Evolutionary conservation across 2,888 invertebrate genomes (phyloP), one percentile per base, ranked within the genome.

Genomic region (Protonemura montana): DNA sequence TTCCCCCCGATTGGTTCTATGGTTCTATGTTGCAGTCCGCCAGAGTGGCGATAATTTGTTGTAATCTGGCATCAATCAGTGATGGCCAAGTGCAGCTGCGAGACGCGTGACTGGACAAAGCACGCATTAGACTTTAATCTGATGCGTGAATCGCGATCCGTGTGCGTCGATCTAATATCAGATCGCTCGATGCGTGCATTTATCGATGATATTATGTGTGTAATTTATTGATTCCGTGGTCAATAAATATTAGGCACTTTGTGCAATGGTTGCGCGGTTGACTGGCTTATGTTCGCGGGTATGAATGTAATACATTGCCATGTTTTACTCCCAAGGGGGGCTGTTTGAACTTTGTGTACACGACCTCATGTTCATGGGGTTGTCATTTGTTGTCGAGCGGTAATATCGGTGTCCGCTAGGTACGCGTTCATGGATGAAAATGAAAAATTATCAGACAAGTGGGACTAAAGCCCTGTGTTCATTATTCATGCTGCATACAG

Each of bases 41-140:
- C 35, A 10, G 59, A 59, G 41, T 41, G 6, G 41, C 59, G 21
- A 59, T 59, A 59, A 59, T 59, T 59, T 59, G 59, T 21, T 59
- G 59, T 59, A 59, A 59, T 59, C 59, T 59, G 59, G 59, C 59
- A 59, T 59, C 59, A 59, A 59, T 59, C 59, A 59, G 59, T 59
- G 59, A 59, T 59, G 59, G 59, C 59, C 59, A 59, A 16, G 59
- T 59, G 59, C 59, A 21, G 59, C 5, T 21, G 59, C 13, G 13
- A 13, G 21, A 21, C 21, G 59, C 59, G 59, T 59, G 59, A 59
- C 3, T 2, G 13, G 2, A 59, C 59, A 59, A 59, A 59, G 16
- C 16, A 59, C 59, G 13, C 13, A 7, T 41, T 21, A 21, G 16
- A 16, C 59, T 59, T 21, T 59, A 59, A 59, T 59, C 59, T 10